These are phyloP conservation scores for Napeogenes sylphis DNA, from an alignment of 2,888 invertebrate species.

Conservation along the genomic window DNA sequence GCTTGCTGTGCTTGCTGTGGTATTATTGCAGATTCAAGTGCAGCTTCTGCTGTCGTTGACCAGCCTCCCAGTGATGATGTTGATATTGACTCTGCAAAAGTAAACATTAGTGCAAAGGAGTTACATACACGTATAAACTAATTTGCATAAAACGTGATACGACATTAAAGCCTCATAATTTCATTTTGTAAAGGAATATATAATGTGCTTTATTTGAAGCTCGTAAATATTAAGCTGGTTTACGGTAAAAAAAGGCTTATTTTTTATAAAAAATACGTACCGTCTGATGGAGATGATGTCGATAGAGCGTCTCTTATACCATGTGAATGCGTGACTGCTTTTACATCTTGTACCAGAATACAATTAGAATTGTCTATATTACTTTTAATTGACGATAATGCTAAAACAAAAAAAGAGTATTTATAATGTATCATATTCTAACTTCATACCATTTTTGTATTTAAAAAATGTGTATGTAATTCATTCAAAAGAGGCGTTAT, in stretches of 20 bases:
- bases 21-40: constrained; percentile 76
- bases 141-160: too few species aligned
- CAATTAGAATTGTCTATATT: constrained; percentile 92
- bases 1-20: constrained; percentile 84
- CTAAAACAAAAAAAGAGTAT: constrained; percentile 77
- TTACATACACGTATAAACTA: not conserved
- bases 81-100: constrained; percentile 81
- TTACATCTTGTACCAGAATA: constrained; percentile 92
- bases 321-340: constrained; percentile 92
- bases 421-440: constrained; percentile 18
- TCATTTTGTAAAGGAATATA: constrained; percentile 1
- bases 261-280: constrained; percentile 39
- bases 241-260: not conserved
- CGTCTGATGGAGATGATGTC: constrained; percentile 71
- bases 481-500: constrained; percentile 12
- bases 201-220: not conserved
- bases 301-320: constrained; percentile 85
- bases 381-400: constrained; percentile 93
- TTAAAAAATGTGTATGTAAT: not conserved
- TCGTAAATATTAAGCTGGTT: too few species aligned
- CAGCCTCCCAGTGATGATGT: constrained; percentile 69
- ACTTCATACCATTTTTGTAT: constrained; percentile 4
- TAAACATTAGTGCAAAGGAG: constrained; percentile 19
- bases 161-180: too few species aligned
- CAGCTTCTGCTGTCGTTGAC: constrained; percentile 75